phyloP scores from a whole-genome alignment of 1,140 invertebrate genomes.

The Drosophila leontia region DNA sequence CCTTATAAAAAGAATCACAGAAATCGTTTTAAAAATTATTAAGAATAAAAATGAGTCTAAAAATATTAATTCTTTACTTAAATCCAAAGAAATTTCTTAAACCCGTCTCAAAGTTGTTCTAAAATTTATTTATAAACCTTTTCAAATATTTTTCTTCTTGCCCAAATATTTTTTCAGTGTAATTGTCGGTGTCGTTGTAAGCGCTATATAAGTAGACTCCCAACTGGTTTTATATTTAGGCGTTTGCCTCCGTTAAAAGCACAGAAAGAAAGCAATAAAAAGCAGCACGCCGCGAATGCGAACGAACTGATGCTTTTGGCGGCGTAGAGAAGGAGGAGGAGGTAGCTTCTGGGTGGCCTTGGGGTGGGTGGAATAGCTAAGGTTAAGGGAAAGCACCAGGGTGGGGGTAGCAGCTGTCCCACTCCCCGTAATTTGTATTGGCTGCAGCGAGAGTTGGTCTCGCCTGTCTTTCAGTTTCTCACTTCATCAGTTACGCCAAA shows the following conservation, averaged over 20 bases:
- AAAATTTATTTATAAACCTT: background rate
- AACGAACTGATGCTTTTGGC: constrained; percentile 17
- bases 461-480: constrained; percentile 82
- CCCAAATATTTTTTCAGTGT: background rate
- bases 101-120: too few species aligned
- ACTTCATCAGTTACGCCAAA: constrained; percentile 83
- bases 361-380: background rate
- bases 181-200: constrained; percentile 48
- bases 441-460: constrained; percentile 66
- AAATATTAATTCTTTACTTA: too few species aligned
- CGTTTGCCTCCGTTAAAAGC: constrained; percentile 70
- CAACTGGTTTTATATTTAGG: constrained; percentile 81
- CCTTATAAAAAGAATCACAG: too few species aligned
- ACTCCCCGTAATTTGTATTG: constrained; percentile 57
- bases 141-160: rapidly evolving
- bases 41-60: too few species aligned
- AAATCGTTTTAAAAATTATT: too few species aligned
- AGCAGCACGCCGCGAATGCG: constrained; percentile 75
- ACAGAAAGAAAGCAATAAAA: constrained; percentile 81
- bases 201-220: constrained; percentile 78
- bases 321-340: background rate
- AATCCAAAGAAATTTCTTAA: too few species aligned
- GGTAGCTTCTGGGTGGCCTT: constrained; percentile 4
- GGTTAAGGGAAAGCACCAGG: constrained; percentile 3
- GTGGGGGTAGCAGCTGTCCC: constrained; percentile 53